Conservation (phyloP, 2,113 vertebrate genomes). For the Oryzias javanicus region DNA sequence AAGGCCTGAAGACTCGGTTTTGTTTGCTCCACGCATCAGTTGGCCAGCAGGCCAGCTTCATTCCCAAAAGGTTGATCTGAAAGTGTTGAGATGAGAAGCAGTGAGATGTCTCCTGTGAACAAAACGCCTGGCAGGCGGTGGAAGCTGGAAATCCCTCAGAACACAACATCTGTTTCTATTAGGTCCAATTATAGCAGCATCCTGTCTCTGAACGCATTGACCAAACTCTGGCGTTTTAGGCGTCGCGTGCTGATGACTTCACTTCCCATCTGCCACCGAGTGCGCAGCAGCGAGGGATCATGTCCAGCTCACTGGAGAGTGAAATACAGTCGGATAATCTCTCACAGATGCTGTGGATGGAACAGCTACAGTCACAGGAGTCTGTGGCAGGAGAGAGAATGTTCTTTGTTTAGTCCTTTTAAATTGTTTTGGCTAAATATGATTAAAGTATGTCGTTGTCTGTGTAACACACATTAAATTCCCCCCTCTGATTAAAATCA, state of each 20-base stretch:
- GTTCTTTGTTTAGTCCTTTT: too few species aligned
- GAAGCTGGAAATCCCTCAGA: conserved; percentile 43
- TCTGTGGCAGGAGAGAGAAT: too few species aligned
- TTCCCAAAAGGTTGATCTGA: conserved; percentile 25
- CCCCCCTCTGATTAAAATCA: too few species aligned
- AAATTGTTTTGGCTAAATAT: too few species aligned
- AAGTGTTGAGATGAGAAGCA: conserved; percentile 44
- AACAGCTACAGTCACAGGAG: too few species aligned
- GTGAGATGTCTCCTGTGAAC: conserved; percentile 35
- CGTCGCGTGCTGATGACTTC: conserved; percentile 65
- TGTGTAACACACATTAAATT: too few species aligned
- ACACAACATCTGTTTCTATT: conserved; percentile 70
- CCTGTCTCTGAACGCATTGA: conserved; percentile 50
- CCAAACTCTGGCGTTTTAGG: conserved; percentile 26
- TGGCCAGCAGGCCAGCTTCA: conserved; percentile 4
- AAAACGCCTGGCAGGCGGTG: conserved; percentile 32
- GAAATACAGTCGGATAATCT: conserved; percentile 57
- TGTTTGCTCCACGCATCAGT: conserved; percentile 17
- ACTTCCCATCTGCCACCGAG: conserved; percentile 57
- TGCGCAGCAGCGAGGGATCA: conserved; percentile 53
- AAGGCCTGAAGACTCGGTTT: conserved; percentile 1
- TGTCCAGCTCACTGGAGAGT: conserved; percentile 53
- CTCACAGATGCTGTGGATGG: conserved; percentile 6
- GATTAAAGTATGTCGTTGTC: too few species aligned
- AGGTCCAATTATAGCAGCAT: conserved; percentile 49